A percentile compares a stretch with the other conserved stretches of the same genome.
phyloP scores from a whole-genome alignment of 2,113 vertebrate species.

The Colius striatus region DNA sequence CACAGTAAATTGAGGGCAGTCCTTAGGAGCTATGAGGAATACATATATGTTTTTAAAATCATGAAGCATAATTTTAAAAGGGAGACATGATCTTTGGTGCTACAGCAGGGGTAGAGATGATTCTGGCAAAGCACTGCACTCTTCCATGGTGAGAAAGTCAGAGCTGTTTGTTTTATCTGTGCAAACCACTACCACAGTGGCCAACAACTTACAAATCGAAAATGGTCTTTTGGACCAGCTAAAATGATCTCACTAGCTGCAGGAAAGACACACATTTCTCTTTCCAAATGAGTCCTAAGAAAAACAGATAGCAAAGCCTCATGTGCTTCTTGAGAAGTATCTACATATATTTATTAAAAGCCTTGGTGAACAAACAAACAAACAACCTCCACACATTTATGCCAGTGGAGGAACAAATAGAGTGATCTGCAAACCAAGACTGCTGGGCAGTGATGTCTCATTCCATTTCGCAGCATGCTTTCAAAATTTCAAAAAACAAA shows the following conservation, averaged over 20 bases:
- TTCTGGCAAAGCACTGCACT: neutral
- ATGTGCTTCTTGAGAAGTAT: neutral
- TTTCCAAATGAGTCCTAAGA: neutral
- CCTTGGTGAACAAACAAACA: neutral
- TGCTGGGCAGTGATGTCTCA: neutral
- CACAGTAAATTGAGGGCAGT: no score
- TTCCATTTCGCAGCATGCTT: neutral
- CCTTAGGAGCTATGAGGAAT: neutral
- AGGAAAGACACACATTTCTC: neutral
- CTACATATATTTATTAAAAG: neutral
- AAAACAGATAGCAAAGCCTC: neutral
- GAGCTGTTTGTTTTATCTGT: neutral
- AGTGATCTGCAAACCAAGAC: neutral
- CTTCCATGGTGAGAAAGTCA: neutral
- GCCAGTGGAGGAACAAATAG: neutral
- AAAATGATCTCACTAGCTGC: neutral
- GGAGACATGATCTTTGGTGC: neutral
- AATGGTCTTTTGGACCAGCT: neutral
- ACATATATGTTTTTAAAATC: neutral
- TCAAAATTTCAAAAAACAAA: neutral
- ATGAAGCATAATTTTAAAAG: neutral
- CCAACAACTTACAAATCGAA: neutral
- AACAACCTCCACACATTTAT: neutral
- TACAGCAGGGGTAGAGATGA: neutral
- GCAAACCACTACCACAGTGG: accelerated